Conservation (phyloP, 1,140 invertebrate genomes). For the Hylaeus anthracinus region DNA sequence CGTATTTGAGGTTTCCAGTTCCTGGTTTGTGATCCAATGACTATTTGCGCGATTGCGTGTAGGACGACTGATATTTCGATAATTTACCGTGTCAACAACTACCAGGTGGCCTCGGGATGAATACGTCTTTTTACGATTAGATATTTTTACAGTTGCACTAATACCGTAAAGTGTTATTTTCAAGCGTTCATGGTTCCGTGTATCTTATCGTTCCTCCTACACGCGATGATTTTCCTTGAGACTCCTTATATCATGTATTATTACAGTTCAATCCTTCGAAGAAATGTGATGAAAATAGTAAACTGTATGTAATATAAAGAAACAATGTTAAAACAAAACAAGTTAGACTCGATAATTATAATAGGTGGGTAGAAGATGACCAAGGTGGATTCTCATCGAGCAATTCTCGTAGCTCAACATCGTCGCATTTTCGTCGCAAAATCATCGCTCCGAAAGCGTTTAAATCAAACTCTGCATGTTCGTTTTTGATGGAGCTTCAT, state of each 20-base stretch:
- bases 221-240: not conserved
- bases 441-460: no score
- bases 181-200: not conserved
- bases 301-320: no score
- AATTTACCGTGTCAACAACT: slow-evolving; percentile 4
- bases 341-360: no score
- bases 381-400: no score
- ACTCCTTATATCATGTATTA: not conserved
- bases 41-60: not conserved
- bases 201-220: not conserved
- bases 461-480: no score
- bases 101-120: not conserved
- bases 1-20: not conserved
- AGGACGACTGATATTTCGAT: not conserved
- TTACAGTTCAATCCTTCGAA: no score
- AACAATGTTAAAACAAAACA: no score
- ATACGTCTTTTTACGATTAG: not conserved
- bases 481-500: no score
- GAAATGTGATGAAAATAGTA: no score
- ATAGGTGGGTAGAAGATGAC: no score
- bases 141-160: not conserved
- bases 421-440: no score
- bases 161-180: not conserved
- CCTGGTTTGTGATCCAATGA: not conserved
- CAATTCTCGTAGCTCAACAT: no score